Evolutionary conservation across 2,888 invertebrate genomes (phyloP).

Genomic region (Hemaris fuciformis): DNA sequence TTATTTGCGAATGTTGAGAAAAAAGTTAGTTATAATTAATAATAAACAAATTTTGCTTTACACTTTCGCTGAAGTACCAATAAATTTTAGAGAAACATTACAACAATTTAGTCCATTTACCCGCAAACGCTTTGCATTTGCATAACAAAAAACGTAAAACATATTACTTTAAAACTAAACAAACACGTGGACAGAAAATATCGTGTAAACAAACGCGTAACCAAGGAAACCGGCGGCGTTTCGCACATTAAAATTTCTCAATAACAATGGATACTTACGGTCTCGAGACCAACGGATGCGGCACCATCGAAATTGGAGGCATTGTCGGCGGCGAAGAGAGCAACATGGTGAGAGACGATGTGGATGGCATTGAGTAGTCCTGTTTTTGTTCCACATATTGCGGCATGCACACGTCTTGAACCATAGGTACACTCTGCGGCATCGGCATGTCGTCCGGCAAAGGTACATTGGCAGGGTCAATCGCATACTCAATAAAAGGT

Average conservation of each 20-base stretch:
- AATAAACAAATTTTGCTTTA: no score
- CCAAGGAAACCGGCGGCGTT: constrained; percentile 25
- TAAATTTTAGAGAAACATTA: no score
- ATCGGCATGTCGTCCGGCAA: background rate
- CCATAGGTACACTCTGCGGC: background rate
- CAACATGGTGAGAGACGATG: background rate
- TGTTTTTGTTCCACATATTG: background rate
- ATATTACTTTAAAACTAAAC: background rate
- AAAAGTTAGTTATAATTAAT: no score
- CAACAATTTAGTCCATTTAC: no score
- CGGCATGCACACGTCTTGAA: background rate
- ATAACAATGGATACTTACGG: background rate
- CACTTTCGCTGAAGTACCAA: no score
- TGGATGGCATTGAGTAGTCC: background rate
- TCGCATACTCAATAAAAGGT: background rate
- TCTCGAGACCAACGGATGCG: background rate
- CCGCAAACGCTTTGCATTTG: no score
- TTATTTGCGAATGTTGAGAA: no score
- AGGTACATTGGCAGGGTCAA: background rate
- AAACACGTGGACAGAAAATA: background rate
- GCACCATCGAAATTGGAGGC: background rate
- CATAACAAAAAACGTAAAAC: no score
- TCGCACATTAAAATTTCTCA: background rate
- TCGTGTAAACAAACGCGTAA: constrained; percentile 11
- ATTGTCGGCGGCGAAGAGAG: background rate